phyloP scores from a whole-genome alignment of 1,140 invertebrate species.

The Neocloeon triangulifer region DNA sequence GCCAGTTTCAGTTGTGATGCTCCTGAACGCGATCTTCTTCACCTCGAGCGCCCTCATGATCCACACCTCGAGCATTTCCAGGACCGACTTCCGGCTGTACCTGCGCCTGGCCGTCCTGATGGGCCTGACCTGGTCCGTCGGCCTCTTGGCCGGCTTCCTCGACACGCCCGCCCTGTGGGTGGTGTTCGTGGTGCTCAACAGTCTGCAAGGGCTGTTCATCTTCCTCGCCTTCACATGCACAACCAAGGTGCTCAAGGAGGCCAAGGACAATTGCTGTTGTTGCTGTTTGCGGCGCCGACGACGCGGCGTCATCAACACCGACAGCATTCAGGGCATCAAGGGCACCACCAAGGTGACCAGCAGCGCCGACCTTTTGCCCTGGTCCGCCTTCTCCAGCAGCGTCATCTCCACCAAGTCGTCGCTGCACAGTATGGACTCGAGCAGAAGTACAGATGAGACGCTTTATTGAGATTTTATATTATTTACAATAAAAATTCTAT shows the following conservation, averaged over 20 bases:
- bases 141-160: conserved; percentile 22
- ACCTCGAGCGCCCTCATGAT: conserved; percentile 25
- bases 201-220: conserved; percentile 31
- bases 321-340: no score
- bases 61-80: not conserved
- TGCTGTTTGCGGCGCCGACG: no score
- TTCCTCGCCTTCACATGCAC: conserved; percentile 31
- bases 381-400: no score
- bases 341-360: no score
- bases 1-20: conserved; percentile 22
- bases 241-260: conserved; percentile 20
- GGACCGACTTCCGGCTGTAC: conserved; percentile 24
- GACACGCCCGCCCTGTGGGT: conserved; percentile 18
- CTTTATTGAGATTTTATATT: no score
- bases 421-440: no score
- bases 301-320: no score
- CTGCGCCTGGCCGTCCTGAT: conserved; percentile 26
- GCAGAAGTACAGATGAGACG: no score
- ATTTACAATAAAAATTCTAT: no score
- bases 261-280: conserved; percentile 51
- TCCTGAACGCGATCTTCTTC: conserved; percentile 26
- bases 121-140: conserved; percentile 28
- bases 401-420: no score
- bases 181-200: conserved; percentile 26
- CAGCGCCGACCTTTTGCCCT: no score